These are phyloP conservation scores for Sebastes miniatus DNA, from an alignment of 2,797 vertebrate genomes.

Conservation along the genomic window DNA sequence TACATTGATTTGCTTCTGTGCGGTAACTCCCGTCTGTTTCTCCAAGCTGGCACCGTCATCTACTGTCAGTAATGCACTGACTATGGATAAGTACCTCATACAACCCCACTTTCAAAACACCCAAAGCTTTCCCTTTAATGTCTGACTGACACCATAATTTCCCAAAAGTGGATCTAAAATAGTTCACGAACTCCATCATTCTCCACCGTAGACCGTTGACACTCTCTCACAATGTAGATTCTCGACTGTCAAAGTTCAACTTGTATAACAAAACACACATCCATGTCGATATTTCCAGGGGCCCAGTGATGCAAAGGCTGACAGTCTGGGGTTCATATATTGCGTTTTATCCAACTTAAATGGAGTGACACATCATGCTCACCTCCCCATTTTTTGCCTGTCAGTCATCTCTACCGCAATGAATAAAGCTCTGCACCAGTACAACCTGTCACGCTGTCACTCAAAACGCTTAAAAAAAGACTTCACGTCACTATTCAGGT, in stretches of 20 bases:
- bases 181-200: slow-evolving; percentile 23
- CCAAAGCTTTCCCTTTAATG: not conserved
- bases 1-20: too few relatives aligned
- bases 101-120: not conserved
- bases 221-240: slow-evolving; percentile 54
- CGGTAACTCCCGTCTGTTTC: too few relatives aligned
- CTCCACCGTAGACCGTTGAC: slow-evolving; percentile 16
- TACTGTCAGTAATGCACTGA: too few relatives aligned
- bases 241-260: slow-evolving; percentile 61
- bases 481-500: slow-evolving; percentile 68
- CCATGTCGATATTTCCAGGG: slow-evolving; percentile 59
- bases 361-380: slow-evolving; percentile 72
- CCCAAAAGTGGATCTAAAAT: slow-evolving; percentile 15
- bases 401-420: slow-evolving; percentile 76
- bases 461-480: slow-evolving; percentile 63
- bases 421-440: slow-evolving; percentile 72
- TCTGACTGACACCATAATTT: slow-evolving; percentile 10
- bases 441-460: slow-evolving; percentile 79
- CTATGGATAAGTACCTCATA: not conserved
- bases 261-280: slow-evolving; percentile 63
- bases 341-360: slow-evolving; percentile 80
- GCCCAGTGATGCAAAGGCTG: slow-evolving; percentile 60
- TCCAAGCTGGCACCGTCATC: too few relatives aligned
- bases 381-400: slow-evolving; percentile 70
- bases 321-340: slow-evolving; percentile 72